Evolutionary conservation across 2,888 invertebrate genomes (phyloP), one percentile per base, ranked within the genome.

Genomic region (Euproctis similis): DNA sequence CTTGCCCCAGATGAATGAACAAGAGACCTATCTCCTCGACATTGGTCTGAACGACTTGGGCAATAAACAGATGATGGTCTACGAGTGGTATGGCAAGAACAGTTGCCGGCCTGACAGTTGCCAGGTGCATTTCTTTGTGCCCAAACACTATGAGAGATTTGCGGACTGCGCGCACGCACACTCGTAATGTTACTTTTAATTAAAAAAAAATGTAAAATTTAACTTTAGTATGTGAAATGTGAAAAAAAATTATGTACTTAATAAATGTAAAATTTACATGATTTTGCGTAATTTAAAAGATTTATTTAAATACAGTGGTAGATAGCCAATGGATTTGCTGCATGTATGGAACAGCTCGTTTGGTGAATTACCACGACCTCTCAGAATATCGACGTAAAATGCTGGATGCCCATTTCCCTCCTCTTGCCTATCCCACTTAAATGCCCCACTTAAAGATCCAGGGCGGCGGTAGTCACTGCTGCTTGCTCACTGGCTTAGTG

Each of bases 1-100:
- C 1, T 42, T 87, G 7, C 85, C 86, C 1, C 63, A 53, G 46
- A 60, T 87, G 58, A 69, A 71, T 3, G 62, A 62, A 2, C 2
- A 4, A 6, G 21, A 21, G 7, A 5, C 11, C 6, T 10, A 9
- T 21, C 21, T 21, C 2, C 6, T 21, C 21, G 10, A 8, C 2
- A 10, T 10, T 9, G 21, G 21, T 3, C 10, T 21, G 11, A 4
- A 5, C 2, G 21, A 21, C 2, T 21, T 21, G 21, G 4, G 4
- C 7, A 10, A 10, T 7, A 21, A 21, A 10, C 21, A 10, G 10
- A 10, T 7, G 5, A 10, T 21, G 10, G 21, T 21, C 7, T n/a
- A 21, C 10, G 11, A 21, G 1, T 21, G 21, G 21, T 21, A 21
- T 8, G 4, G 10, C 8, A 10, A 9, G 10, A 10, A 10, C 10